Conservation (phyloP, 2,113 vertebrate species). For the Atrichornis clamosus region DNA sequence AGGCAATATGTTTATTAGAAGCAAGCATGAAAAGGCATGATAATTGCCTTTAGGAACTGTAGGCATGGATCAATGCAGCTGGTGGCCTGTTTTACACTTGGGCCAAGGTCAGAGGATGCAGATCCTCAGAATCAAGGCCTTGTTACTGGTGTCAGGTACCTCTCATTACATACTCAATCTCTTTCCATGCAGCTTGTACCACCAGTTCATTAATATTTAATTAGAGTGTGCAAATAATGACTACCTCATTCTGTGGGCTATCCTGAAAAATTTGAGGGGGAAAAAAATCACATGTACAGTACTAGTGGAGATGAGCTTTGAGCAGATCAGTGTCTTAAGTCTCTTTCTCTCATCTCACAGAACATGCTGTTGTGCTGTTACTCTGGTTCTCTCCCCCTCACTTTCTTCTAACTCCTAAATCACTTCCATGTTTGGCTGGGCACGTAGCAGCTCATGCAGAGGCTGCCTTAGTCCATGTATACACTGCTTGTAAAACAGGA, state of each 20-base stretch:
- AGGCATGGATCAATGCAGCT: background rate
- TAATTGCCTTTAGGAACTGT: background rate
- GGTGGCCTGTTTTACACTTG: background rate
- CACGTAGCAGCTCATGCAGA: background rate
- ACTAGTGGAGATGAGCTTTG: background rate
- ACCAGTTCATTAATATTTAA: background rate
- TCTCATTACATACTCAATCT: background rate
- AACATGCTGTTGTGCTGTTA: background rate
- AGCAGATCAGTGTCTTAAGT: background rate
- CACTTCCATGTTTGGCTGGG: background rate
- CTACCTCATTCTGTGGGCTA: background rate
- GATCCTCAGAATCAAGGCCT: background rate
- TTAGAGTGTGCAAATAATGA: background rate
- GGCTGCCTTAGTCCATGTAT: background rate
- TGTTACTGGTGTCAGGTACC: background rate
- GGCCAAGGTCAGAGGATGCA: background rate
- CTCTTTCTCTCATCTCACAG: background rate
- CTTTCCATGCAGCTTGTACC: background rate
- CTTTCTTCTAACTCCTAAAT: background rate
- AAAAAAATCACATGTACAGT: fast-evolving
- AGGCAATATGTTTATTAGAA: background rate
- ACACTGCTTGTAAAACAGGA: background rate
- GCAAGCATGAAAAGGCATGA: background rate
- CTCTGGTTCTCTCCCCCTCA: background rate
- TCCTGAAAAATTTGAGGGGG: background rate